These are phyloP conservation scores for Speoplatyrhinus poulsoni DNA, from an alignment of 2,113 vertebrate genomes.

Conservation along the genomic window DNA sequence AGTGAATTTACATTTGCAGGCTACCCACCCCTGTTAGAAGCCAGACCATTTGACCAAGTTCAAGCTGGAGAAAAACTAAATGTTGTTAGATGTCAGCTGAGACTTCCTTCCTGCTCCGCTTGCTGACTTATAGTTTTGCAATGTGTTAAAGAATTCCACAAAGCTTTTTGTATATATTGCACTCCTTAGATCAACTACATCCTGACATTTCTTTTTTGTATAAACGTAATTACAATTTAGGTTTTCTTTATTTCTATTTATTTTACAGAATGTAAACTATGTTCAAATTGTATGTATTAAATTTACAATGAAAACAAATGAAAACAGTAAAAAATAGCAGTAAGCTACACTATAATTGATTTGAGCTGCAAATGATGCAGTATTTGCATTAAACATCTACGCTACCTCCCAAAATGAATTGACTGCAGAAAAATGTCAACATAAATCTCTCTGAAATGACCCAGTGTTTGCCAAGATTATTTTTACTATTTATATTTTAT, in stretches of 20 bases:
- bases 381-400: constrained; percentile 71
- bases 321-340: too few species aligned
- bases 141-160: constrained; percentile 14
- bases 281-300: too few species aligned
- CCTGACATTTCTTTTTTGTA: too few species aligned
- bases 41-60: constrained; percentile 68
- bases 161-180: too few species aligned
- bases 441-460: constrained; percentile 81
- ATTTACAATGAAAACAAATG: too few species aligned
- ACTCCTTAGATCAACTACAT: neutral
- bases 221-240: too few species aligned
- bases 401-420: constrained; percentile 79
- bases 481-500: too few species aligned
- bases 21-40: constrained; percentile 69
- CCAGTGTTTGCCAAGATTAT: constrained; percentile 41
- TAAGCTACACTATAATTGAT: neutral
- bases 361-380: neutral
- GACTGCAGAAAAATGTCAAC: constrained; percentile 77
- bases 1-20: constrained; percentile 73
- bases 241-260: too few species aligned
- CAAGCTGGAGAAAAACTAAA: constrained; percentile 67
- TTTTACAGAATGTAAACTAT: too few species aligned
- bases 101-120: constrained; percentile 63
- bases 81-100: constrained; percentile 68
- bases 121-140: constrained; percentile 42